These are phyloP conservation scores for Meteorus colon DNA, from an alignment of 2,888 invertebrate species.

Conservation along the genomic window DNA sequence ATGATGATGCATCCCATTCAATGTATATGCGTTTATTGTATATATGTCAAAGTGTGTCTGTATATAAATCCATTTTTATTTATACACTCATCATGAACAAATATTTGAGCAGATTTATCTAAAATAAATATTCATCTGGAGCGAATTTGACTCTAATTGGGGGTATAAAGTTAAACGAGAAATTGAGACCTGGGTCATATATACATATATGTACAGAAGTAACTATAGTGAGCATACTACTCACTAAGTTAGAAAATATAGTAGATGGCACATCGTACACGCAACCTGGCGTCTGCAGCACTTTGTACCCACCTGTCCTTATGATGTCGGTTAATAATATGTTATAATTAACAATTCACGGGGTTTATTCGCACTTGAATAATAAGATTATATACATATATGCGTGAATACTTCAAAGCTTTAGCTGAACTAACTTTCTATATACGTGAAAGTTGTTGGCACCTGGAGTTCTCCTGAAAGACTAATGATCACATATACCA, in stretches of 20 bases:
- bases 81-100: no score
- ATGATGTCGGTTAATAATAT: constrained; percentile 72
- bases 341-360: constrained; percentile 72
- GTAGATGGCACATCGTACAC: constrained; percentile 45
- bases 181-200: background rate
- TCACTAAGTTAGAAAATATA: constrained; percentile 12
- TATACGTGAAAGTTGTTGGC: constrained; percentile 66
- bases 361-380: constrained; percentile 61
- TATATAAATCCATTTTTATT: background rate
- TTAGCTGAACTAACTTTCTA: constrained; percentile 59
- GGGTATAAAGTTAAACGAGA: background rate
- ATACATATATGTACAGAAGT: background rate
- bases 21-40: no score
- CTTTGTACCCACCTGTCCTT: constrained; percentile 66
- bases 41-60: background rate
- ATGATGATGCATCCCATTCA: no score
- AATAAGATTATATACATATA: background rate
- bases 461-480: constrained; percentile 2
- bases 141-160: background rate
- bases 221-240: background rate
- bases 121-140: background rate
- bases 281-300: constrained; percentile 60
- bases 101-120: background rate
- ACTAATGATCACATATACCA: constrained; percentile 1
- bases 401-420: background rate